Base-by-base conservation (phyloP, 1,140 invertebrate genomes). In the Paralvinella palmiformis region DNA sequence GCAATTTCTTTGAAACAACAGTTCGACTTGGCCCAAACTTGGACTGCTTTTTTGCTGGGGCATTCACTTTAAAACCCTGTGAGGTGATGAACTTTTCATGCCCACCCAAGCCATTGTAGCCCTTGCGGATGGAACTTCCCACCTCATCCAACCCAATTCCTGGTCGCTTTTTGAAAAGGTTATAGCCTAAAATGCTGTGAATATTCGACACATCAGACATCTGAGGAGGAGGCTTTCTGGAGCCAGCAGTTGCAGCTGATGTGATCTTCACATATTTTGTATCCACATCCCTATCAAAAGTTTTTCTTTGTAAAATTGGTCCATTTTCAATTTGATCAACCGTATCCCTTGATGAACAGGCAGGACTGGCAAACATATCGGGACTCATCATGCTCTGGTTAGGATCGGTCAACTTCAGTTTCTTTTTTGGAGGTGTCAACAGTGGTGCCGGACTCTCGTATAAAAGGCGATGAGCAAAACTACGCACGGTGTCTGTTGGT, bases 101-200 rank as follows among this genome's bases (percentile, higher is more conserved):
- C 32, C 59, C 59, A 5, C 59, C 59, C 4, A 62, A 44, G 22
- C 59, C 59, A 31, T 62, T 62, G 59, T 62, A 62, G 3, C 59
- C 59, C 15, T 62, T 62, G 17, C 59, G 37, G 15, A 62, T 29
- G 4, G 36, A 27, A 27, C 32, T 24, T 13, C 37, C n/a, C 37
- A 37, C 31, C 13, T n/a, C 27, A 20, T 2, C 20, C 15, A 32
- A 24, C 22, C 58, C 32, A 10, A 37, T 27, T 20, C n/a, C 48
- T 59, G 58, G 3, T 22, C 41, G n/a, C 24, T 59, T 59, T 17
- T 41, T 52, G 20, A 52, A 52, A 22, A 52, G n/a, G 17, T 52
- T 52, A 29, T 6, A 52, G n/a, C n/a, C n/a, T n/a, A n/a, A n/a
- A n/a, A n/a, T n/a, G 17, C 31, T 52, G 6, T 22, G 24, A 3